A percentile compares a stretch with the other conserved stretches of the same genome.
Conservation (phyloP, 1,140 invertebrate genomes). For the Acromyrmex echinatior region DNA sequence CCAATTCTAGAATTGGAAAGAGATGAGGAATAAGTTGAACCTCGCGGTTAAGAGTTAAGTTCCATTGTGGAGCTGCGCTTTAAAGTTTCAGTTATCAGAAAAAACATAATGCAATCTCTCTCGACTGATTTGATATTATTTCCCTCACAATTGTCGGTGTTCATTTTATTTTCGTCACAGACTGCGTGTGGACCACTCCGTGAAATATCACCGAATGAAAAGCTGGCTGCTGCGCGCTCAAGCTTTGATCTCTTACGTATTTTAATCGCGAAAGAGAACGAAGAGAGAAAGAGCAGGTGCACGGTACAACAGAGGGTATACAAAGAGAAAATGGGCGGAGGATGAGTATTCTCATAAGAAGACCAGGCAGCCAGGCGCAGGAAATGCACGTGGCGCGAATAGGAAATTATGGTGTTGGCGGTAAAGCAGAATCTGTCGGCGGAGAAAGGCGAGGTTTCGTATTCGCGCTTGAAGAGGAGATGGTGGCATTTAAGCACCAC, state of each 20-base stretch:
- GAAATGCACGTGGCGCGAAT: conserved; percentile 36
- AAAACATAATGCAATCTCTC: not conserved
- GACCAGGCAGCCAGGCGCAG: conserved; percentile 20
- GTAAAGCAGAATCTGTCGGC: conserved; percentile 18
- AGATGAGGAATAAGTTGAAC: too few species aligned
- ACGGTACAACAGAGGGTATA: not conserved
- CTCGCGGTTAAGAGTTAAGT: too few species aligned
- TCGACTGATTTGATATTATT: conserved; percentile 14
- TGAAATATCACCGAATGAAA: not conserved
- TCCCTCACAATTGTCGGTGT: not conserved
- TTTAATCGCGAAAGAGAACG: conserved; percentile 20
- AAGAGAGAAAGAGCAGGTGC: conserved; percentile 10
- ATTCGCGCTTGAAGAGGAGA: not conserved
- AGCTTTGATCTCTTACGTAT: conserved; percentile 8
- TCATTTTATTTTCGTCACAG: not conserved
- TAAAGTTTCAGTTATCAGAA: not conserved
- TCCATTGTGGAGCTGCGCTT: too few species aligned
- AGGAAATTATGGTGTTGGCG: conserved; percentile 36
- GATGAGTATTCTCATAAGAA: conserved; percentile 35
- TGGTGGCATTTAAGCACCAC: conserved; percentile 46
- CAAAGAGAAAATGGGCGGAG: conserved; percentile 18
- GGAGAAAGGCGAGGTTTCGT: conserved; percentile 30
- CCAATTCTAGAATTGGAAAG: too few species aligned
- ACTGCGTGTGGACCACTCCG: too few species aligned
- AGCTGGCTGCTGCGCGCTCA: not conserved